These are phyloP conservation scores for Sesamia inferens DNA, from an alignment of 2,888 invertebrate genomes.

Conservation along the genomic window DNA sequence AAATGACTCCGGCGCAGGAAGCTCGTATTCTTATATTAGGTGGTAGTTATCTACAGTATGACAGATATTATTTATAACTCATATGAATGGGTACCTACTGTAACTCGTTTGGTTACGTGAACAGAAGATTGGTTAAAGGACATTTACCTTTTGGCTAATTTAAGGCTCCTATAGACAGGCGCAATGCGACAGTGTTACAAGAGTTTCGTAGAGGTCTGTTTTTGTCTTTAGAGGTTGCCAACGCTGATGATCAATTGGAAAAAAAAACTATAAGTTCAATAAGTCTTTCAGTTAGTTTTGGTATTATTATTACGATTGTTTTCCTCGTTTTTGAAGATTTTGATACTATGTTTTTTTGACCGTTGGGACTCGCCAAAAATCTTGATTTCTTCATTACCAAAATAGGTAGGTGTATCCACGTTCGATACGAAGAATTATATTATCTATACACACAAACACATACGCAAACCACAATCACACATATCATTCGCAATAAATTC, in stretches of 20 bases:
- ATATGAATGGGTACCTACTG: constrained; percentile 12
- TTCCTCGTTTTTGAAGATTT: background rate
- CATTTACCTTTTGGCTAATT: background rate
- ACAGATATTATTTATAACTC: constrained; percentile 16
- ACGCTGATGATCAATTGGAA: background rate
- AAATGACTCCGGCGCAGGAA: constrained; percentile 59
- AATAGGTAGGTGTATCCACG: background rate
- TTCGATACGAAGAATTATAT: background rate
- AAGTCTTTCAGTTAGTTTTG: background rate
- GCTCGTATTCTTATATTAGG: constrained; percentile 59
- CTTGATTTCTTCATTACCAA: background rate
- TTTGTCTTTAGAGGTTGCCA: background rate
- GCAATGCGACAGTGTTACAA: background rate
- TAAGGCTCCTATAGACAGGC: background rate
- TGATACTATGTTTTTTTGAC: background rate
- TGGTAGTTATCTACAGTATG: constrained; percentile 42
- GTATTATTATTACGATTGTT: background rate
- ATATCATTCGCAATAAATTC: background rate
- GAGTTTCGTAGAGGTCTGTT: background rate
- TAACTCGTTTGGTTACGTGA: constrained; percentile 12
- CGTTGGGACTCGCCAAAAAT: background rate
- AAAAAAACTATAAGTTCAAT: background rate
- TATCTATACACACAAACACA: background rate
- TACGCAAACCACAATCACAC: background rate
- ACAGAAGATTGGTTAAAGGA: background rate